Percentiles rank a stretch among this genome's conserved stretches.
Evolutionary conservation across 2,888 invertebrate species (phyloP).

Genomic region (Troglohyphantes excavatus): DNA sequence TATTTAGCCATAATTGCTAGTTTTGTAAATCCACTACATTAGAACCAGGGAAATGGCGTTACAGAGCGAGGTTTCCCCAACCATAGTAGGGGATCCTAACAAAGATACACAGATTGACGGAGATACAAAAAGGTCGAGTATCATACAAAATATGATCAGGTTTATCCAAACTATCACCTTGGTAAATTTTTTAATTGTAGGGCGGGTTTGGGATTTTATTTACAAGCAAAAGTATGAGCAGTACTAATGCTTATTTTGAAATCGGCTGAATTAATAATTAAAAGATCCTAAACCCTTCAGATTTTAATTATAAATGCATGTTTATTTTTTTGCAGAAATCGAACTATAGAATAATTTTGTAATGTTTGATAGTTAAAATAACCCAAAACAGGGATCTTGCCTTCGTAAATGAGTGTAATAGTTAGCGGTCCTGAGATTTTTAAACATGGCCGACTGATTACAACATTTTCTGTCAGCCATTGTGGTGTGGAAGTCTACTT

Average conservation of each 20-base stretch:
- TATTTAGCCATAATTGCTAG: constrained; percentile 68
- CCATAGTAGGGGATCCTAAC: constrained; percentile 80
- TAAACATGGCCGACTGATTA: constrained; percentile 69
- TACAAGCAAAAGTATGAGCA: constrained; percentile 26
- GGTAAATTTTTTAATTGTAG: constrained; percentile 71
- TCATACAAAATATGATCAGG: constrained; percentile 73
- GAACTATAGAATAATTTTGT: background rate
- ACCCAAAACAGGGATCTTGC: constrained; percentile 1
- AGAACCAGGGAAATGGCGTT: constrained; percentile 80
- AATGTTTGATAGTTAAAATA: background rate
- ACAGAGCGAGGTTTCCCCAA: constrained; percentile 81
- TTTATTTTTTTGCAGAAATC: background rate
- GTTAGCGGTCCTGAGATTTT: background rate
- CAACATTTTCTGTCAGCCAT: constrained; percentile 61
- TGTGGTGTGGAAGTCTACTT: constrained; percentile 45
- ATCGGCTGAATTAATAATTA: constrained; percentile 9
- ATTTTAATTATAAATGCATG: constrained; percentile 47
- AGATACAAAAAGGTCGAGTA: constrained; percentile 81
- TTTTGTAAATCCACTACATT: constrained; percentile 71
- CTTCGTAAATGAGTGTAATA: background rate
- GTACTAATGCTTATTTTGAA: constrained; percentile 25
- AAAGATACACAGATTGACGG: constrained; percentile 80
- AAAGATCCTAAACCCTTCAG: constrained; percentile 1
- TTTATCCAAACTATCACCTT: constrained; percentile 73
- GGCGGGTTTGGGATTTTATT: constrained; percentile 58